phyloP scores from a whole-genome alignment of 2,888 invertebrate genomes.

The Pachliopta kotzebuea region DNA sequence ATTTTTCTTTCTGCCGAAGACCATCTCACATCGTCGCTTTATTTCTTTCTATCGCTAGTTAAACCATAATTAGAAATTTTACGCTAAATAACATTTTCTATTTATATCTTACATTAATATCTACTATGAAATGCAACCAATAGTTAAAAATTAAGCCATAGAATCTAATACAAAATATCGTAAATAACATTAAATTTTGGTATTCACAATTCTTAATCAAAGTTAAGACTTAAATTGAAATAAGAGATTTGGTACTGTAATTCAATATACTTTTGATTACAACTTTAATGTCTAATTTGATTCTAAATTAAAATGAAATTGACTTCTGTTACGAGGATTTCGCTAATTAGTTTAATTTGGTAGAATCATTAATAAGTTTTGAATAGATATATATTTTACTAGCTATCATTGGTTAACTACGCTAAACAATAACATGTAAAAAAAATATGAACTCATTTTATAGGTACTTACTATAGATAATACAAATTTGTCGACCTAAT shows the following conservation, averaged over 20 bases:
- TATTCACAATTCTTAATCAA: not conserved
- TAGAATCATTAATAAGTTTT: not conserved
- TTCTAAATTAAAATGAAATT: not conserved
- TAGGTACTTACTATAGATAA: too few relatives aligned
- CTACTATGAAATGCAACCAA: too few relatives aligned
- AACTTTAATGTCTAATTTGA: conserved; percentile 1
- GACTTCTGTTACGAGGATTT: not conserved
- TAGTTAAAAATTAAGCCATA: not conserved
- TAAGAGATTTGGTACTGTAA: not conserved
- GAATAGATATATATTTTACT: not conserved
- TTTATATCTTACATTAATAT: too few relatives aligned
- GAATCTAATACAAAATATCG: not conserved
- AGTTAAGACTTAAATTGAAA: not conserved
- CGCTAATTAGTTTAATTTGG: not conserved
- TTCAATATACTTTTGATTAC: conserved; percentile 3
- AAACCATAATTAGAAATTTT: too few relatives aligned
- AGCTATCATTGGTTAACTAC: not conserved
- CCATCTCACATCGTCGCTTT: too few relatives aligned
- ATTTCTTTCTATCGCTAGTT: too few relatives aligned
- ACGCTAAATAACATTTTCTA: too few relatives aligned
- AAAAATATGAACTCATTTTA: too few relatives aligned
- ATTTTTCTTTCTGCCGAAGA: too few relatives aligned
- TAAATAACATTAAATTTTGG: not conserved
- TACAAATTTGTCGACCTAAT: too few relatives aligned
- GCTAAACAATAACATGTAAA: too few relatives aligned